Base-by-base conservation (phyloP, 2,113 vertebrate genomes). In the Pungitius pungitius region DNA sequence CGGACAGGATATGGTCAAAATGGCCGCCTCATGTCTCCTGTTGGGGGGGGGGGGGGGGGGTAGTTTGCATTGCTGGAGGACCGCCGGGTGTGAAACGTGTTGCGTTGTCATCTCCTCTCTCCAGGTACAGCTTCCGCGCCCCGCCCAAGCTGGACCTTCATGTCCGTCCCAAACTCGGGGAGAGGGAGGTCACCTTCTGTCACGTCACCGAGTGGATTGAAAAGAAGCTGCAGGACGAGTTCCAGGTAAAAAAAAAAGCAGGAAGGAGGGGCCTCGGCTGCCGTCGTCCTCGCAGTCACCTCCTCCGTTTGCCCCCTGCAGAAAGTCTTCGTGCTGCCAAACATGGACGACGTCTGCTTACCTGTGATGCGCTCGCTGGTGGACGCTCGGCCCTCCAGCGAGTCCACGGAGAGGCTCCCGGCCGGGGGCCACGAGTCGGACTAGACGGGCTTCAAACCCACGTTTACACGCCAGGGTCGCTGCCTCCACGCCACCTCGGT, bases 241-340 rank as follows among this genome's bases (percentile, higher is more conserved):
- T 97, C 65, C 95, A 97, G 95, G 96, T 97, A 76, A 68, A 35
- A 35, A 33, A 22, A 26, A 11, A 10, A 17, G 15, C 35, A 39
- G 0, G 4, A 24, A 15, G 3, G 11, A 9, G 8, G 2, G 3
- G 6, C 27, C 6, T 17, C 24, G 14, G 27, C 4, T 26, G 10
- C 11, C 24, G 51, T 10, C 45, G 7, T 14, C 22, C 12, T 54
- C 6, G n/a, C 9, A 54, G 26, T n/a, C n/a, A n/a, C n/a, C n/a
- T n/a, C n/a, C n/a, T n/a, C n/a, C n/a, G 30, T 30, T 33, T 57
- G 3, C 14, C 51, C 27, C 52, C 77, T 85, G 1, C 86, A 96
- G 96, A 96, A 97, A 93, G 93, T 96, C 26, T 88, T 97, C 92
- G 96, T 97, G 49, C 93, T 96, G 92, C 95, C 96, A 39, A 96